Conservation (phyloP, 2,113 vertebrate species). For the Epinephelus cyanopodus region DNA sequence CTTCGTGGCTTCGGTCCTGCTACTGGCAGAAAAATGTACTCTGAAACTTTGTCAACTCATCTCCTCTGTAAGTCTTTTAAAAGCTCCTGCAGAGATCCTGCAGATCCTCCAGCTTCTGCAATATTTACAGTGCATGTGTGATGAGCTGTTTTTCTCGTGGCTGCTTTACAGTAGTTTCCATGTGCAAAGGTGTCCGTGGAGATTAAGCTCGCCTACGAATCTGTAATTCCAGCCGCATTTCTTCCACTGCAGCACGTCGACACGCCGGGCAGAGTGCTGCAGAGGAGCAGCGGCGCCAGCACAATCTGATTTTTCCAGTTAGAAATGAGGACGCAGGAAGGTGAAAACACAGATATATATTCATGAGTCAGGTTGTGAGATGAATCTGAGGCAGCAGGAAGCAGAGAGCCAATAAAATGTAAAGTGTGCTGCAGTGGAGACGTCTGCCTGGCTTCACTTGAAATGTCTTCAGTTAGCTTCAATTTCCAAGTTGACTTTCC, state of each 20-base stretch:
- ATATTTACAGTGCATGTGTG: slow-evolving; percentile 62
- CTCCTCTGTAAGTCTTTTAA: not conserved
- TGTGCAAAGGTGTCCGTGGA: slow-evolving; percentile 75
- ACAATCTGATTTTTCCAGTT: slow-evolving; percentile 66
- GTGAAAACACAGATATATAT: slow-evolving; percentile 45
- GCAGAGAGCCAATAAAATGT: slow-evolving; percentile 40
- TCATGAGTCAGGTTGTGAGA: slow-evolving; percentile 8
- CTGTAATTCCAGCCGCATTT: slow-evolving; percentile 76
- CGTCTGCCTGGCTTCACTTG: slow-evolving; percentile 62
- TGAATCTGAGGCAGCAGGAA: slow-evolving; percentile 24
- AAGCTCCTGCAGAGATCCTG: not conserved
- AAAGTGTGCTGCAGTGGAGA: slow-evolving; percentile 41
- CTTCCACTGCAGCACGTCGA: slow-evolving; percentile 69
- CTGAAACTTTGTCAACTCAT: not conserved
- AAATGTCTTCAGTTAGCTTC: slow-evolving; percentile 55
- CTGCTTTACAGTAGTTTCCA: slow-evolving; percentile 72
- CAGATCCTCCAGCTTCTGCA: not conserved
- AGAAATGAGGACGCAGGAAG: slow-evolving; percentile 40
- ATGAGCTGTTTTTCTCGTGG: slow-evolving; percentile 71
- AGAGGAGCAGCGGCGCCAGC: slow-evolving; percentile 66
- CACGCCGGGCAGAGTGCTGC: slow-evolving; percentile 61
- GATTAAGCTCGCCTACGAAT: slow-evolving; percentile 67
- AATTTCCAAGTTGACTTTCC: slow-evolving; percentile 69
- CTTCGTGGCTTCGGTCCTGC: not conserved
- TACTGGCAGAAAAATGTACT: not conserved